Percentiles rank a stretch among this genome's conserved stretches.
Conservation (phyloP, 2,797 vertebrate species). For the Lemur catta region DNA sequence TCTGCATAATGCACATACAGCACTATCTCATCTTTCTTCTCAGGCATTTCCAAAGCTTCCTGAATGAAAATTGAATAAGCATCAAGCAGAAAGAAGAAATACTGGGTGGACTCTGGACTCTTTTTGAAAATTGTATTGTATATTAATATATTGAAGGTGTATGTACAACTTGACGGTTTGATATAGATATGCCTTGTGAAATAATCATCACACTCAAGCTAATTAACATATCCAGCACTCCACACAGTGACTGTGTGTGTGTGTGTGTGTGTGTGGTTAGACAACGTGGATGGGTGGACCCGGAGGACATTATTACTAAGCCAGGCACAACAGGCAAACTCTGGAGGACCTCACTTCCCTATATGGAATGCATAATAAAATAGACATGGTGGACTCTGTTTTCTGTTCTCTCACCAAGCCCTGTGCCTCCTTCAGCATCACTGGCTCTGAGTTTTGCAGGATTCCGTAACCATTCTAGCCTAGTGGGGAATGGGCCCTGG, state of each 20-base stretch:
- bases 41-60: neutral
- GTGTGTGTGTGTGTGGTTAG: neutral
- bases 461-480: too few relatives aligned
- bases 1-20: rapidly evolving
- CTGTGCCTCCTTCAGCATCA: rapidly evolving
- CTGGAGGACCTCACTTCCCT: too few relatives aligned
- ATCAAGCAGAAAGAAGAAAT: neutral
- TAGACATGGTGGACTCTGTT: rapidly evolving
- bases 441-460: neutral
- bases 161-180: neutral
- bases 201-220: neutral
- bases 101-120: neutral
- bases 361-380: neutral
- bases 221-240: too few relatives aligned
- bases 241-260: neutral
- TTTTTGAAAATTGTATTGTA: neutral
- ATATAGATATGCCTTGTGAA: neutral
- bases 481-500: rapidly evolving
- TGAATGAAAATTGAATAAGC: neutral
- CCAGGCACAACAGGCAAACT: neutral
- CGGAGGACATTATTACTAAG: neutral
- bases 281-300: too few relatives aligned
- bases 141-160: neutral
- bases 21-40: neutral
- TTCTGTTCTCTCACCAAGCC: too few relatives aligned